phyloP scores from a whole-genome alignment of 2,113 vertebrate genomes.

The Strix uralensis region DNA sequence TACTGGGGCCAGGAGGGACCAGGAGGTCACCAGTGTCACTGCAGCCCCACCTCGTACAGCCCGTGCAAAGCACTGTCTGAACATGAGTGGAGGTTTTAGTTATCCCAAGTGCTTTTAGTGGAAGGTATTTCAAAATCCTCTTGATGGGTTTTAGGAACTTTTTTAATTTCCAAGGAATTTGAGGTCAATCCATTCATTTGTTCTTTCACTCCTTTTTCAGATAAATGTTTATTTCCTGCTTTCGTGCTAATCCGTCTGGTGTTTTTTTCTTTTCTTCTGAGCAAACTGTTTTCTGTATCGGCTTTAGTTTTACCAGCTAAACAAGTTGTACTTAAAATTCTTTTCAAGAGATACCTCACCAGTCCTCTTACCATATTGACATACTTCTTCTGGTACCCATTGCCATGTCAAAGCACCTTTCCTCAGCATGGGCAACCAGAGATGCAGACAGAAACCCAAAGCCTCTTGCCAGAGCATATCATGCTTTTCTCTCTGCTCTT shows the following conservation, averaged over 20 bases:
- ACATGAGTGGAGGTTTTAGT: neutral
- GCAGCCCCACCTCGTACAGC: neutral
- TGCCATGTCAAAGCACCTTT: neutral
- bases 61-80: neutral
- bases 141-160: neutral
- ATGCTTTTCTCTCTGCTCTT: neutral
- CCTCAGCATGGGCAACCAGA: neutral
- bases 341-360: neutral
- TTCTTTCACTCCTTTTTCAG: neutral
- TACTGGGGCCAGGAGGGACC: accelerated
- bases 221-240: neutral
- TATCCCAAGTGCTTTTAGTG: neutral
- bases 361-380: neutral
- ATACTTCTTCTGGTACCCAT: neutral
- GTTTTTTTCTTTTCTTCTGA: neutral
- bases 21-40: accelerated
- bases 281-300: accelerated
- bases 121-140: neutral
- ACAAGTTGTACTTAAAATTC: neutral
- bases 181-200: neutral
- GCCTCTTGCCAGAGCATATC: neutral
- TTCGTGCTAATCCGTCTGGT: neutral
- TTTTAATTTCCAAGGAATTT: neutral
- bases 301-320: neutral
- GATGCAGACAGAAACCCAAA: neutral